These are phyloP conservation scores for Prochilodus magdalenae DNA, from an alignment of 2,113 vertebrate species.

Conservation along the genomic window DNA sequence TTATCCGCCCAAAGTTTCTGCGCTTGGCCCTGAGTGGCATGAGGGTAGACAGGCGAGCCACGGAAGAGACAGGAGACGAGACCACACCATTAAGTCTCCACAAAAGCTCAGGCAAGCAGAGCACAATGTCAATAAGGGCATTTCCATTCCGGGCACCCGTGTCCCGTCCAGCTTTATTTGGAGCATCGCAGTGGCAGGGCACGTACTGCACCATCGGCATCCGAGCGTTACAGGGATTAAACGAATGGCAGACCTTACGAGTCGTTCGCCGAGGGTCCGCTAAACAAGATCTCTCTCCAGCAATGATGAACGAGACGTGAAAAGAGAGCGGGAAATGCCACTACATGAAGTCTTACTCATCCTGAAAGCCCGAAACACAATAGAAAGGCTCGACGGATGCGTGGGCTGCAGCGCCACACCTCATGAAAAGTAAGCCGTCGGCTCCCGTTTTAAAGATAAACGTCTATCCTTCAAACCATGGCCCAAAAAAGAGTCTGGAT, in stretches of 20 bases:
- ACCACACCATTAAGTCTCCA: constrained; percentile 63
- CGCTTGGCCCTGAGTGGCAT: constrained; percentile 60
- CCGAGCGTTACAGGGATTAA: background rate
- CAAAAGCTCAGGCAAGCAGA: constrained; percentile 63
- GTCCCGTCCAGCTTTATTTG: constrained; percentile 13
- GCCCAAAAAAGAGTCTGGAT: background rate
- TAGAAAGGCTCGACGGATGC: constrained; percentile 12
- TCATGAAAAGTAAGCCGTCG: background rate
- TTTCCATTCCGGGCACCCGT: constrained; percentile 31
- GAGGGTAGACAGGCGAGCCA: constrained; percentile 64
- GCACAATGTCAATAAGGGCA: background rate
- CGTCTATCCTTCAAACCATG: background rate
- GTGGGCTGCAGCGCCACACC: constrained; percentile 7
- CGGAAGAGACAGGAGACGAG: constrained; percentile 66
- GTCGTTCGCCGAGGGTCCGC: background rate
- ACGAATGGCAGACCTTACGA: background rate
- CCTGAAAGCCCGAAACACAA: background rate
- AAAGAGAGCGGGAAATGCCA: constrained; percentile 10
- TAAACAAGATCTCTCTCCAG: background rate
- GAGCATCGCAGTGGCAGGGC: background rate
- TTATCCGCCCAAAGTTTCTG: constrained; percentile 45
- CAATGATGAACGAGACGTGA: background rate
- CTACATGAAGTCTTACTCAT: constrained; percentile 6
- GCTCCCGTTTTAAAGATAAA: constrained; percentile 22
- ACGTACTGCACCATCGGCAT: background rate